Conservation (phyloP, 2,888 invertebrate genomes). For the Hipparchia sbordonii region DNA sequence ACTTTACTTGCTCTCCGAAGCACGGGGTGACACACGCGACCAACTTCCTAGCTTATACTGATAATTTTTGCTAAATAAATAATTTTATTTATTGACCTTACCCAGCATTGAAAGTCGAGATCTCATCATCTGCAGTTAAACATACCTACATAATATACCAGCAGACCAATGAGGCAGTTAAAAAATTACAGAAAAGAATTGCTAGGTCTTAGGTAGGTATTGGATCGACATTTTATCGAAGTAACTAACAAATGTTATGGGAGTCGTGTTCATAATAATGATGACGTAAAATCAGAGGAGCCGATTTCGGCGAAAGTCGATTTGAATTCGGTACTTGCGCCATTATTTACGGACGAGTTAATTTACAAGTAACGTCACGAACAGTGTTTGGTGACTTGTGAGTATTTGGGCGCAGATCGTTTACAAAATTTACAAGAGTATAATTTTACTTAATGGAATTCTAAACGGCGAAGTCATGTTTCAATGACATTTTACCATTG, state of each 20-base stretch:
- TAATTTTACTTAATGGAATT: conserved; percentile 19
- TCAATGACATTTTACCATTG: not conserved
- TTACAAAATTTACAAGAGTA: conserved; percentile 19
- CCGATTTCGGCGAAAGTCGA: conserved; percentile 34
- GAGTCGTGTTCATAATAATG: conserved; percentile 12
- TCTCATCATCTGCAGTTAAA: no score
- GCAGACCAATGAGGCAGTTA: no score
- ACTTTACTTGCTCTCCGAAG: no score
- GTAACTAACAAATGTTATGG: not conserved
- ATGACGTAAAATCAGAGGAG: conserved; percentile 34
- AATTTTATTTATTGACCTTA: no score
- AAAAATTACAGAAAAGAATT: not conserved
- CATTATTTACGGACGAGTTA: conserved; percentile 26
- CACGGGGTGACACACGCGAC: no score
- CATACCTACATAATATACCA: no score
- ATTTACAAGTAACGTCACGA: conserved; percentile 33
- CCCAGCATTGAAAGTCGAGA: no score
- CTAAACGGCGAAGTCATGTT: not conserved
- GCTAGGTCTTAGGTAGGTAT: not conserved
- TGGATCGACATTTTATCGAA: not conserved
- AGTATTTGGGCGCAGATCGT: conserved; percentile 22
- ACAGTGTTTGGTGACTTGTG: conserved; percentile 21
- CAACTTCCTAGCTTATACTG: no score
- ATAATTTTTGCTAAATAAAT: no score
- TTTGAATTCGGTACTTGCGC: conserved; percentile 31